Percentiles rank a stretch among this genome's conserved stretches.
These are phyloP conservation scores for Dryomyza anilis DNA, from an alignment of 2,888 invertebrate species.

Conservation along the genomic window DNA sequence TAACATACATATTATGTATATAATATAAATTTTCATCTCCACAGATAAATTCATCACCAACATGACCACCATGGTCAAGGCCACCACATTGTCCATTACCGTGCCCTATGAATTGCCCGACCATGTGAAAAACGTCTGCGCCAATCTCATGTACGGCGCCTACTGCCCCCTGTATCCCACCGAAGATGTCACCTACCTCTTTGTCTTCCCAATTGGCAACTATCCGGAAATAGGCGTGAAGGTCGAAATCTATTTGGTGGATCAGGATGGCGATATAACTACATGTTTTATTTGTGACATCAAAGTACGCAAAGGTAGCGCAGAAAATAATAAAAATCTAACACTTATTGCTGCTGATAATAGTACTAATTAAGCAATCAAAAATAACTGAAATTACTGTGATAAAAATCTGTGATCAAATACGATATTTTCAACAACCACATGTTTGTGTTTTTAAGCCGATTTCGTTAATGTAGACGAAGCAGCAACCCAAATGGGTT, in stretches of 20 bases:
- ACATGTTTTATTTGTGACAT: slow-evolving; percentile 54
- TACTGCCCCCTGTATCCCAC: slow-evolving; percentile 55
- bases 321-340: background rate
- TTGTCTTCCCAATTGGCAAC: slow-evolving; percentile 51
- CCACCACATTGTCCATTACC: slow-evolving; percentile 54
- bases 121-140: slow-evolving; percentile 52
- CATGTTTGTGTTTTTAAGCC: slow-evolving; percentile 4
- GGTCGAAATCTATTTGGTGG: slow-evolving; percentile 52
- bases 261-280: slow-evolving; percentile 45
- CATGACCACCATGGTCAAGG: slow-evolving; percentile 44
- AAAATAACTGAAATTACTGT: too few relatives aligned
- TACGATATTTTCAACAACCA: too few relatives aligned
- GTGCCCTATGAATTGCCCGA: slow-evolving; percentile 55
- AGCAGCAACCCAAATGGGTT: background rate
- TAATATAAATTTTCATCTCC: too few relatives aligned
- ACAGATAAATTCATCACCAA: slow-evolving; percentile 44
- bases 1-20: too few relatives aligned
- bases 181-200: slow-evolving; percentile 56
- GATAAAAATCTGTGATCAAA: too few relatives aligned
- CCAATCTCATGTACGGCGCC: slow-evolving; percentile 50
- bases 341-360: too few relatives aligned
- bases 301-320: slow-evolving; percentile 50
- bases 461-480: slow-evolving; percentile 6
- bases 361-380: too few relatives aligned
- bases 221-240: slow-evolving; percentile 56